phyloP scores from a whole-genome alignment of 2,113 vertebrate species.

The Heteronetta atricapilla region DNA sequence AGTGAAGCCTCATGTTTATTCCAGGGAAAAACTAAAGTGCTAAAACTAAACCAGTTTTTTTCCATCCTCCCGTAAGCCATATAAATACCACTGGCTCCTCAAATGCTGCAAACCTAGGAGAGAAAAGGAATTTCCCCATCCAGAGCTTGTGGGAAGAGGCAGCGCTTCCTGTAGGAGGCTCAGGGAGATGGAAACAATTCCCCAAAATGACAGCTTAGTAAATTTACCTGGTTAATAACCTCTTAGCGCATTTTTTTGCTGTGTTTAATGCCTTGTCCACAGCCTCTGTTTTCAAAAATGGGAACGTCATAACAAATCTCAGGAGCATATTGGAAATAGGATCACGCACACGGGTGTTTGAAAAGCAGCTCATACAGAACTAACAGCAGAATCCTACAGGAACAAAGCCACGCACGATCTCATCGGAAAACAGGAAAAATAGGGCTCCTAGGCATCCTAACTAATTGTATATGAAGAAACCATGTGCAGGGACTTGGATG shows the following conservation, averaged over 20 bases:
- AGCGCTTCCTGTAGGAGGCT: neutral
- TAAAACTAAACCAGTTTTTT: neutral
- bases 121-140: neutral
- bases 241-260: conserved; percentile 17
- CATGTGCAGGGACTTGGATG: neutral
- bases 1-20: neutral
- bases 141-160: neutral
- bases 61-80: neutral
- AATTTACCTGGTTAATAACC: neutral
- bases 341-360: neutral
- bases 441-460: neutral
- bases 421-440: neutral
- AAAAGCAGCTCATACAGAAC: neutral
- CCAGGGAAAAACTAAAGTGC: neutral
- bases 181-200: neutral
- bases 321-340: conserved; percentile 5
- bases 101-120: neutral
- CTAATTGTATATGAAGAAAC: neutral
- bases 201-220: neutral
- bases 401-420: neutral
- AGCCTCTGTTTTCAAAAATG: conserved; percentile 16
- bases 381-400: neutral
- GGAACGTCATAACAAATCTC: neutral
- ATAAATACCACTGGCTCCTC: neutral
- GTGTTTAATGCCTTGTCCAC: conserved; percentile 32